Evolutionary conservation across 1,140 invertebrate genomes (phyloP), one percentile per base, ranked within the genome.

Genomic region (Brachionus rotundiformis): DNA sequence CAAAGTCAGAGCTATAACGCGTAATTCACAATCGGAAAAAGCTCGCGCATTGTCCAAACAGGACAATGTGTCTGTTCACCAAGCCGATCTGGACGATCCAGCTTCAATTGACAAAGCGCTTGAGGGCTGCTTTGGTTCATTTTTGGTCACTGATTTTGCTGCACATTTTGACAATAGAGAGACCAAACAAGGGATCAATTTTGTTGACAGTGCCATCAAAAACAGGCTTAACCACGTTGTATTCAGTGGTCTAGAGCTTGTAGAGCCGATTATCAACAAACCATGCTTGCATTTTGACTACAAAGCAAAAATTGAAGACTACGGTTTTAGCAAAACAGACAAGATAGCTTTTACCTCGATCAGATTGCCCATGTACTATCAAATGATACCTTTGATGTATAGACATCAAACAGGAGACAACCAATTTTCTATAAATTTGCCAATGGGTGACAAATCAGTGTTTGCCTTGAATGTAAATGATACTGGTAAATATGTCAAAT

Each of bases 201-300:
- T 44, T 73, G n/a, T 44, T 4, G 36, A 44, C 11, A 41, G n/a
- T 44, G 33, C 39, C 6, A 73, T 73, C 2, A 73, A 44, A 73
- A 44, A 73, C 8, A 73, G 44, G 23, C 68, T 44, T 0, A 4
- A 16, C 10, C 33, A 73, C n/a, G 44, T 73, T 23, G 39, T 68
- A 5, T 68, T 68, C 63, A 68, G 63, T 36, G 63, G 63, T 68
- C n/a, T 68, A 16, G 63, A 68, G 16, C 63, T 36, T 68, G 63
- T 68, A 10, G 27, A 68, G 33, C 11, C 27, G 10, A 68, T 68
- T 36, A 68, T 68, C 13, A 68, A 68, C 2, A 68, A 68, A 7
- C 63, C 63, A 68, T 68, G 63, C 33, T 68, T 68, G 36, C 63
- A 68, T 36, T 68, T 68, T 68, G 63, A 68, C n/a, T 68, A 68